Base-by-base conservation (phyloP, 2,888 invertebrate species). In the Ormyrus pomaceus region DNA sequence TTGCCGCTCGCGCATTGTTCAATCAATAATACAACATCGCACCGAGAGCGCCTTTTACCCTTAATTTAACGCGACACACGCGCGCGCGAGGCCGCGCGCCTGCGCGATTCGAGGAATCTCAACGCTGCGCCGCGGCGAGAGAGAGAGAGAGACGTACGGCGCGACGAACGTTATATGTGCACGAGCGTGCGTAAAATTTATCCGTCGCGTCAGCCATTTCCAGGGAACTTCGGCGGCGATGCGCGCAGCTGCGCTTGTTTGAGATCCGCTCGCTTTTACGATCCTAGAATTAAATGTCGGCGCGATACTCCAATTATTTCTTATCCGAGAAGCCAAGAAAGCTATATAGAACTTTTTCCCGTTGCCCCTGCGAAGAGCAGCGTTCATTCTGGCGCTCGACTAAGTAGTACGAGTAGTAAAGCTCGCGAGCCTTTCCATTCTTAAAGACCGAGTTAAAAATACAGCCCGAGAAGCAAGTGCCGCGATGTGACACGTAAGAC, bases 11-110 rank as follows among this genome's bases (percentile, higher is more conserved):
- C 83, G 79, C 86, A 86, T 86, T 87, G 87, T 88, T 86, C 87
- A 87, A 89, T 89, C 89, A 85, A 89, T 89, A 89, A 87, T 85
- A 85, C 84, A 86, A 86, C 85, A 85, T 82, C 13, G 56, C 34
- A 19, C 34, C 53, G 73, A 83, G 82, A 79, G 84, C 48, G 9
- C 34, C 51, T 68, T 65, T 68, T 53, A 48, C n/a, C 46, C 69
- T 68, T 76, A 75, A 75, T 75, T 71, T 50, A 59, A 53, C 34
- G 34, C 34, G 59, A 6, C 48, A 62, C 61, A 76, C 76, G 69
- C 62, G 76, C 69, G 71, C 70, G 66, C 34, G 34, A 34, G 34
- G 19, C 0, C n/a, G 34, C 55, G 55, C 10, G 46, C 55, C 45
- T 46, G 34, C 34, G 34, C 34, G 34, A 58, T 9, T n/a, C 19